A percentile compares a stretch with the other conserved stretches of the same genome.
Conservation (phyloP, 2,113 vertebrate species). For the Thunnus maccoyii region DNA sequence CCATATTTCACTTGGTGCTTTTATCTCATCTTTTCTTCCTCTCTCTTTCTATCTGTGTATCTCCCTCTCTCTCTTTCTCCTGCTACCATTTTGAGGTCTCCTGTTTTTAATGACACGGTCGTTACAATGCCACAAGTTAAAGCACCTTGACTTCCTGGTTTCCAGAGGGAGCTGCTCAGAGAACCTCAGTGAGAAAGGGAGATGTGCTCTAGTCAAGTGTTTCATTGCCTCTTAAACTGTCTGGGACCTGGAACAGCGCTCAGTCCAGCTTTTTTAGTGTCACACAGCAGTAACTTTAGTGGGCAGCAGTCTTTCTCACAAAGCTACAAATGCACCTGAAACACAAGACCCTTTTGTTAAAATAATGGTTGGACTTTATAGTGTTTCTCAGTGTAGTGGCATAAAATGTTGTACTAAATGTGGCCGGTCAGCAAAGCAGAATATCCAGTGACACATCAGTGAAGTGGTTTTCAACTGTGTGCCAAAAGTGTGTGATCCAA, state of each 20-base stretch:
- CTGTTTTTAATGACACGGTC: conserved; percentile 68
- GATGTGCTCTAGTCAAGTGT: conserved; percentile 64
- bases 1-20: conserved; percentile 58
- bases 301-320: conserved; percentile 22
- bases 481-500: conserved; percentile 12
- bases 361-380: neutral
- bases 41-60: neutral
- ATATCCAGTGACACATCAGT: conserved; percentile 3
- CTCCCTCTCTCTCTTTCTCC: neutral
- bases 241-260: conserved; percentile 33
- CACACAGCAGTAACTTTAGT: conserved; percentile 56
- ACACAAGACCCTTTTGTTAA: conserved; percentile 56
- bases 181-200: conserved; percentile 42
- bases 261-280: conserved; percentile 52
- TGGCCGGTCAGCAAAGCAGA: conserved; percentile 20
- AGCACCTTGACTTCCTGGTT: conserved; percentile 67
- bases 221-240: conserved; percentile 74
- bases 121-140: conserved; percentile 65
- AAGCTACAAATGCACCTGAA: conserved; percentile 56
- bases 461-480: conserved; percentile 10
- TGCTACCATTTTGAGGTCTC: conserved; percentile 58
- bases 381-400: conserved; percentile 2
- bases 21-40: conserved; percentile 33
- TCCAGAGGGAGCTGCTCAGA: conserved; percentile 39
- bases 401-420: conserved; percentile 20